These are phyloP conservation scores for Notamacropus eugenii DNA, from an alignment of 2,797 vertebrate genomes.

Conservation along the genomic window DNA sequence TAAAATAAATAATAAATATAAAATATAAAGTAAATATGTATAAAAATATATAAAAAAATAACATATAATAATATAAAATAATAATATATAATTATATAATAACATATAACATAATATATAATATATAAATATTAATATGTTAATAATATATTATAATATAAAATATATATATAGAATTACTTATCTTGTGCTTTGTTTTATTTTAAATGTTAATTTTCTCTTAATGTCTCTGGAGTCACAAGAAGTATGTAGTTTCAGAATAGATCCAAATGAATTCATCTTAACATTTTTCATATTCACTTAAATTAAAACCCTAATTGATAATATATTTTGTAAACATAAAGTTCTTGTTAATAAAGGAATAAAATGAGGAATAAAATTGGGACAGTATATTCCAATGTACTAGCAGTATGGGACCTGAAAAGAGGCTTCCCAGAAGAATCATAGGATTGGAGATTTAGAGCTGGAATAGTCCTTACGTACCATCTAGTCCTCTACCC, in stretches of 20 bases:
- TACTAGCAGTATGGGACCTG: background rate
- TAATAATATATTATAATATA: no score
- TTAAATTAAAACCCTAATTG: conserved; percentile 46
- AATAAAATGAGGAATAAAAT: background rate
- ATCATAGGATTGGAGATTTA: background rate
- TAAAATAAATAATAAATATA: no score
- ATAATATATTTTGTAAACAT: background rate
- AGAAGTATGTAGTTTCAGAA: conserved; percentile 6
- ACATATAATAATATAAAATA: no score
- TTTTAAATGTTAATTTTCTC: conserved; percentile 24
- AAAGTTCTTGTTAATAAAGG: conserved; percentile 28
- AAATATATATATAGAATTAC: conserved; percentile 14
- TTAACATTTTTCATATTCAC: conserved; percentile 57
- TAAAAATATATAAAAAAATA: no score
- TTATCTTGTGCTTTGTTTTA: conserved; percentile 36
- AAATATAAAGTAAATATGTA: no score
- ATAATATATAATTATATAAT: no score
- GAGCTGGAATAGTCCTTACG: background rate
- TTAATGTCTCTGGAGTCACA: conserved; percentile 39
- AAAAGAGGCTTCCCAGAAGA: background rate
- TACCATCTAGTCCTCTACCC: background rate
- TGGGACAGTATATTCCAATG: background rate
- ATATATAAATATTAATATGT: no score
- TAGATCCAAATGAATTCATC: conserved; percentile 16
- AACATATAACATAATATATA: no score